A percentile compares a stretch with the other conserved stretches of the same genome.
phyloP scores from a whole-genome alignment of 2,888 invertebrate species.

The Scaptomyza polygonia region DNA sequence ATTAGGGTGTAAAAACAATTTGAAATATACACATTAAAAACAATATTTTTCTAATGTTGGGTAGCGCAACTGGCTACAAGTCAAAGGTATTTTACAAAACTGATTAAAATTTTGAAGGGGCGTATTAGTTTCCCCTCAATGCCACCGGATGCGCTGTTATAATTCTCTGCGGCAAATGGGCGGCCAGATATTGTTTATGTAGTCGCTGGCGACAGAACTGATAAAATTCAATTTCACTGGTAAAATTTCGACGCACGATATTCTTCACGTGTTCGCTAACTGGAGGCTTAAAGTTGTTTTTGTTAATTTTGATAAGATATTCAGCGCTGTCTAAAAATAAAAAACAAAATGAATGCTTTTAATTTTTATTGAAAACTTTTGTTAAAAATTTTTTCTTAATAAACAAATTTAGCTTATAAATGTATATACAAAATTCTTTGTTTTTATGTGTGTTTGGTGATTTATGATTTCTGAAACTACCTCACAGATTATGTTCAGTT shows the following conservation, averaged over 20 bases:
- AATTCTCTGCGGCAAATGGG: conserved; percentile 85
- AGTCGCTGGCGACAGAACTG: conserved; percentile 94
- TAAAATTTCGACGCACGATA: conserved; percentile 93
- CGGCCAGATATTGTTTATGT: conserved; percentile 91
- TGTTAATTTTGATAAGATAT: conserved; percentile 91
- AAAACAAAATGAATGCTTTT: not conserved
- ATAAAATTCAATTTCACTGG: conserved; percentile 95
- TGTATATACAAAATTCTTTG: too few relatives aligned
- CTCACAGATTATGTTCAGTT: too few relatives aligned
- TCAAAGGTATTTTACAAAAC: conserved; percentile 50
- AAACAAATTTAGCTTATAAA: too few relatives aligned
- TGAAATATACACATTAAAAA: conserved; percentile 64
- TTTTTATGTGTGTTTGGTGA: too few relatives aligned
- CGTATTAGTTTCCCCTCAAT: conserved; percentile 36
- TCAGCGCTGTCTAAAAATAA: conserved; percentile 88
- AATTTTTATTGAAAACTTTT: not conserved
- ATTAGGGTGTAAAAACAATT: conserved; percentile 54
- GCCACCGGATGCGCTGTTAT: conserved; percentile 50
- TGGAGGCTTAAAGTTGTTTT: conserved; percentile 94
- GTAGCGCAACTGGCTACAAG: conserved; percentile 45
- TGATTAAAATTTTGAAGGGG: conserved; percentile 4
- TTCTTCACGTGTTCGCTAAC: conserved; percentile 94
- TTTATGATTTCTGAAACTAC: too few relatives aligned
- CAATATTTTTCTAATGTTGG: conserved; percentile 38
- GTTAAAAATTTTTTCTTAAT: too few relatives aligned